Evolutionary conservation across 2,797 vertebrate species (phyloP).

Genomic region (Syndactyla subalaris): DNA sequence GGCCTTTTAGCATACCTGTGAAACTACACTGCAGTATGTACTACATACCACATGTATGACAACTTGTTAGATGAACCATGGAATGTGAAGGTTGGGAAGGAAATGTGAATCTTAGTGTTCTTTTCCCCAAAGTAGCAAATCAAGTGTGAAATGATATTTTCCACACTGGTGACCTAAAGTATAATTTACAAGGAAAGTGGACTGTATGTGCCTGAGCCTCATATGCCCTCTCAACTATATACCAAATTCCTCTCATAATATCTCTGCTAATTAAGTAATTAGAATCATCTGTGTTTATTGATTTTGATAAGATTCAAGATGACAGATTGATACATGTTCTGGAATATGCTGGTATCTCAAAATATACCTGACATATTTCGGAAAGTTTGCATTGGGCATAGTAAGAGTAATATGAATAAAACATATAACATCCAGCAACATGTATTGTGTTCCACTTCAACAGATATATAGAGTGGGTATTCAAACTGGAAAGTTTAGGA

Average conservation of each 20-base stretch:
- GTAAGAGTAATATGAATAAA: background rate
- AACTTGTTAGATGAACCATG: background rate
- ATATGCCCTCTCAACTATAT: background rate
- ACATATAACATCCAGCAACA: rapidly evolving
- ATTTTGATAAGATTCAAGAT: slow-evolving; percentile 9
- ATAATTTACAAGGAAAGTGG: slow-evolving; percentile 60
- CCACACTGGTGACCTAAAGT: slow-evolving; percentile 48
- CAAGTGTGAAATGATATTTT: slow-evolving; percentile 62
- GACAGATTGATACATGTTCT: background rate
- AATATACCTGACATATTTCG: background rate
- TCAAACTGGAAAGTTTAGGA: background rate
- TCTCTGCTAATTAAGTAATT: slow-evolving; percentile 37
- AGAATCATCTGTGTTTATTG: background rate
- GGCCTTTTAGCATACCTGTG: background rate
- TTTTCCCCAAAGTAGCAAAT: slow-evolving; percentile 22
- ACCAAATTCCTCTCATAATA: slow-evolving; percentile 29
- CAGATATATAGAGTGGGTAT: background rate
- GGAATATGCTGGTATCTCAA: background rate
- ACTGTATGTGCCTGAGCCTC: background rate
- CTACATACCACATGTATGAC: background rate
- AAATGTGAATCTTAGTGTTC: slow-evolving; percentile 35
- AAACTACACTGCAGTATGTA: background rate
- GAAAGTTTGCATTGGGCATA: background rate
- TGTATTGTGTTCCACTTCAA: background rate
- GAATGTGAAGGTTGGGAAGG: background rate